Conservation (phyloP, 2,797 vertebrate species). For the Lindbergichthys nudifrons region DNA sequence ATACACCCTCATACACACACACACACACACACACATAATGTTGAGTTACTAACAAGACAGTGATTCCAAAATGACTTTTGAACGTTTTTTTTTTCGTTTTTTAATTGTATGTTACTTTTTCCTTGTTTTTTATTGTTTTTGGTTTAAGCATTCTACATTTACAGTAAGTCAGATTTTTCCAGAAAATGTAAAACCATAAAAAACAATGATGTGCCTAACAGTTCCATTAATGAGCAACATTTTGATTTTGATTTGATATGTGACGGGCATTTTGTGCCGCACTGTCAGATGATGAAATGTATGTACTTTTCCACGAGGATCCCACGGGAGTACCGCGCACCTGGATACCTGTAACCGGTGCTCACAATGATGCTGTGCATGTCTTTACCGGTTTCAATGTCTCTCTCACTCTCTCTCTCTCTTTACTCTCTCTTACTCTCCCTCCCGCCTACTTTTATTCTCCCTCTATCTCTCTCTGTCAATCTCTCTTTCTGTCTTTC, state of each 20-base stretch:
- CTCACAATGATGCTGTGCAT: constrained; percentile 87
- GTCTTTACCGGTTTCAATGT: constrained; percentile 85
- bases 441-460: constrained; percentile 20
- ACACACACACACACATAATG: constrained; percentile 65
- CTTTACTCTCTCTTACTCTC: constrained; percentile 39
- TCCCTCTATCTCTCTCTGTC: constrained; percentile 32
- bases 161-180: constrained; percentile 79
- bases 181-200: constrained; percentile 85
- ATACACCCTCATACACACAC: constrained; percentile 17
- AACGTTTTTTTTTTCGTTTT: constrained; percentile 70
- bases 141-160: constrained; percentile 80
- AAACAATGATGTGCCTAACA: constrained; percentile 90
- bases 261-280: constrained; percentile 78
- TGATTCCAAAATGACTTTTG: constrained; percentile 80
- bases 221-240: constrained; percentile 81
- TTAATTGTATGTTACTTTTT: constrained; percentile 57
- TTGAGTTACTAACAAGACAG: constrained; percentile 77
- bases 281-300: constrained; percentile 76
- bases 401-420: constrained; percentile 61
- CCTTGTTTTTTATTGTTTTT: constrained; percentile 59
- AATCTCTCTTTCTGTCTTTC: constrained; percentile 49
- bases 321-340: constrained; percentile 76
- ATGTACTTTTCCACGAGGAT: constrained; percentile 79
- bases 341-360: constrained; percentile 73
- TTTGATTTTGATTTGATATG: constrained; percentile 77